Conservation (phyloP, 2,113 vertebrate genomes). For the Gymnobelideus leadbeateri region DNA sequence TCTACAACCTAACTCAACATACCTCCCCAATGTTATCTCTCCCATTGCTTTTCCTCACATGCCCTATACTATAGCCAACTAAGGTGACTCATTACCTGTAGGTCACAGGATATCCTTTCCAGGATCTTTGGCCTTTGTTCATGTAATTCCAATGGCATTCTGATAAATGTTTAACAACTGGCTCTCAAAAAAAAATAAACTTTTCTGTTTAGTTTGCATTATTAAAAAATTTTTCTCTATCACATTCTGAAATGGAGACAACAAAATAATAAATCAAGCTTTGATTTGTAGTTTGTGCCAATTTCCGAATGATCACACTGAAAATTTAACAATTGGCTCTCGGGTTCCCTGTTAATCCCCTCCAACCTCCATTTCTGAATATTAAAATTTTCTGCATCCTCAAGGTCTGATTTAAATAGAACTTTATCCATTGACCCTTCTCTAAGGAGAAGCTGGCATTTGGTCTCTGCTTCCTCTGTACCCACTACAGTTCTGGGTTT, state of each 20-base stretch:
- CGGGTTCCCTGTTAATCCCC: background rate
- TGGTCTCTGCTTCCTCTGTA: background rate
- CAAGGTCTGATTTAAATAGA: background rate
- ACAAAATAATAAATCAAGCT: background rate
- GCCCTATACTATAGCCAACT: no score
- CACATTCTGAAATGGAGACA: background rate
- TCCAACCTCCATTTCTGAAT: background rate
- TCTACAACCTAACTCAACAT: background rate
- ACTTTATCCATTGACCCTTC: background rate
- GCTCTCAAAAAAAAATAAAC: background rate
- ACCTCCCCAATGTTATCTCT: background rate
- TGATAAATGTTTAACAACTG: background rate
- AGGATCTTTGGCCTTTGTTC: background rate
- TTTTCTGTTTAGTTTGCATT: background rate
- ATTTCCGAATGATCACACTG: background rate
- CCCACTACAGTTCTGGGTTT: no score
- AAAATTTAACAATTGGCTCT: background rate
- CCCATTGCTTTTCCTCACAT: no score
- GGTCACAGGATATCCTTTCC: background rate
- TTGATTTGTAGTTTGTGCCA: background rate
- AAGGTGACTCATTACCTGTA: background rate
- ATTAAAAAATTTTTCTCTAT: background rate
- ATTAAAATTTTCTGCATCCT: background rate
- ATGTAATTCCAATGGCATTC: background rate
- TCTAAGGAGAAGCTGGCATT: background rate